Evolutionary conservation across 1,140 invertebrate species (phyloP), one percentile per base, ranked within the genome.

Genomic region (Panagrolaimus sp.): DNA sequence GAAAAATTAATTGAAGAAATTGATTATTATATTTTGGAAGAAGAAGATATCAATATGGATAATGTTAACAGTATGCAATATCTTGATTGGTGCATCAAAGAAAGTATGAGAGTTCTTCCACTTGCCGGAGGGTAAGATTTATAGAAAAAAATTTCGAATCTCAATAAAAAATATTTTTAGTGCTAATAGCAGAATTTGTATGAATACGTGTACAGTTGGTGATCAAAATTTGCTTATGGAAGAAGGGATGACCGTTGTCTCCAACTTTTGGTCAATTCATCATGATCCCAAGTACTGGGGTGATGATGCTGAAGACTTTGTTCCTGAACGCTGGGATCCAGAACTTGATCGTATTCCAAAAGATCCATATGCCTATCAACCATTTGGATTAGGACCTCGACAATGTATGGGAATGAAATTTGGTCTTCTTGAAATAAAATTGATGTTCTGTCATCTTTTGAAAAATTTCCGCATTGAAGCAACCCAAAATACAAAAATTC

Each of bases 401-500:
- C 81, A 81, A 46, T 86, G 85, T 73, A 83, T 85, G 4, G 85
- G 85, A 9, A 77, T 84, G 42, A 73, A 84, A n/a, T 81, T 85
- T 45, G 84, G 84, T 16, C 68, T 82, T 45, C 65, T 84, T 47
- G 82, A 84, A 72, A 76, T 79, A 13, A 85, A 85, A 75, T 75
- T 84, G 71, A 74, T 76, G 16, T 25, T 84, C 7, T 74, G 78
- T 11, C 27, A 66, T 9, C 67, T 83, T 4, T 57, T 84, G 27
- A 73, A 76, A 38, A 76, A 77, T 23, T 76, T 81, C 23, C 27
- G 9, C 74, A 67, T 67, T 38, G 47, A 67, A 25, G 46, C 42
- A 63, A 44, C 31, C 43, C 51, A 67, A 11, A 67, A 67, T 9
- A 67, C 65, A 25, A 31, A 43, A n/a, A 44, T 38, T 25, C 16